phyloP scores from a whole-genome alignment of 2,113 vertebrate species.

The Hirundichthys speculiger region DNA sequence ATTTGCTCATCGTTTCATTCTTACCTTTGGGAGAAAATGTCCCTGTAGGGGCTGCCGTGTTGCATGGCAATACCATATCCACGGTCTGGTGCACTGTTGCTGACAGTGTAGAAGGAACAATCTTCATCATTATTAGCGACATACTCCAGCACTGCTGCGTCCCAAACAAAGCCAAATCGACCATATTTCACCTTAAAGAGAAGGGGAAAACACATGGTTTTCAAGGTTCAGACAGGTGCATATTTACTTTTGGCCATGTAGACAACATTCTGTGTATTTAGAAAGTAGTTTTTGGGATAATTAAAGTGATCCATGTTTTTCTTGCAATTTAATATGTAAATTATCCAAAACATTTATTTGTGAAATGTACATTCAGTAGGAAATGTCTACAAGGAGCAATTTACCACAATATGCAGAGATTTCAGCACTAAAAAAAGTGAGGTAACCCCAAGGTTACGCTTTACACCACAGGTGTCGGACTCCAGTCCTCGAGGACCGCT shows the following conservation, averaged over 20 bases:
- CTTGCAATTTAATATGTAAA: conserved; percentile 8
- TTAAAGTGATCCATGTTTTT: not conserved
- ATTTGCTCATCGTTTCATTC: conserved; percentile 33
- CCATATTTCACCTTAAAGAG: conserved; percentile 90
- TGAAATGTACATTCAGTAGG: conserved; percentile 12
- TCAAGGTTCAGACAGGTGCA: conserved; percentile 15
- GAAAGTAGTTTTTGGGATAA: conserved; percentile 7
- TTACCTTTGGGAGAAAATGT: conserved; percentile 98
- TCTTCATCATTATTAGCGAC: conserved; percentile 96
- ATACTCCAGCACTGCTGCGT: conserved; percentile 94
- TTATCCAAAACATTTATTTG: conserved; percentile 16
- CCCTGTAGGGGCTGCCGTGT: conserved; percentile 96
- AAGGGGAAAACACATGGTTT: conserved; percentile 21
- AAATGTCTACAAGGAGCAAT: conserved; percentile 15
- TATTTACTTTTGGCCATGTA: no score
- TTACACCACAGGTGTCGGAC: no score
- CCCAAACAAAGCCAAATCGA: conserved; percentile 97
- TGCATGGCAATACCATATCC: conserved; percentile 98
- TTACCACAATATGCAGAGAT: conserved; percentile 5
- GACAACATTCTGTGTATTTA: no score
- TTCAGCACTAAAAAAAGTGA: conserved; percentile 17
- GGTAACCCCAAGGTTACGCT: conserved; percentile 12
- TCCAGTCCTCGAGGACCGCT: no score
- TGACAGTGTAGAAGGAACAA: conserved; percentile 93
- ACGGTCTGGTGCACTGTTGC: conserved; percentile 89